Base-by-base conservation (phyloP, 2,888 invertebrate species). In the Didymodactylos carnosus region DNA sequence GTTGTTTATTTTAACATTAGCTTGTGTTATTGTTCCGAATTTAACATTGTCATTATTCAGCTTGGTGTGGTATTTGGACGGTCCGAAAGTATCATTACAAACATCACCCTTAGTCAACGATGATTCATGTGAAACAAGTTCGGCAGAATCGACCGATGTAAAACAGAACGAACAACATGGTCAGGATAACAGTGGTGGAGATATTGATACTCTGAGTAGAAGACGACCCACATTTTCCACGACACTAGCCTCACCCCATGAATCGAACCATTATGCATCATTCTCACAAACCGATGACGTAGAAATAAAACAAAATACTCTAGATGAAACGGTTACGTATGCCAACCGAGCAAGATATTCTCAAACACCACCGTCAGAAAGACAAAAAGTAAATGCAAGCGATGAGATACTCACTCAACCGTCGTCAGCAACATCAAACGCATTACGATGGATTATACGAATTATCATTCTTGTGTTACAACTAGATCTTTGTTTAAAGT, bases 11-110 rank as follows among this genome's bases (percentile, higher is more conserved):
- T 40, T 74, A 53, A 74, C 74, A 0, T 14, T 74, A 16, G 71
- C 71, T 51, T 72, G 71, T 62, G 74, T 74, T 39, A 71, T 74
- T 23, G 71, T 74, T 14, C 74, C 74, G 16, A 74, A 74, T 62
- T 71, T 74, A 35, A 74, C 74, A 2, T 46, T 74, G 25, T 74
- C 74, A 8, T 13, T 74, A 13, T 74, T 74, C 39, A 71, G 71
- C 25, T 62, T 74, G 27, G 71, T 71, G 5, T 74, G 74, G 74
- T 74, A 74, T 27, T 71, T 74, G 4, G 74, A 74, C 51, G 35
- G 62, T 35, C 29, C 35, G 19, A 29, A 62, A 62, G 29, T 62
- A 35, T 35, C 29, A 62, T 27, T 35, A 19, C 62, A 62, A 62
- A 35, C 62, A 7, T 19, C 10, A 35, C 29, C 35, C 13, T 35